phyloP scores from a whole-genome alignment of 1,140 invertebrate species.

The Lithobius niger region DNA sequence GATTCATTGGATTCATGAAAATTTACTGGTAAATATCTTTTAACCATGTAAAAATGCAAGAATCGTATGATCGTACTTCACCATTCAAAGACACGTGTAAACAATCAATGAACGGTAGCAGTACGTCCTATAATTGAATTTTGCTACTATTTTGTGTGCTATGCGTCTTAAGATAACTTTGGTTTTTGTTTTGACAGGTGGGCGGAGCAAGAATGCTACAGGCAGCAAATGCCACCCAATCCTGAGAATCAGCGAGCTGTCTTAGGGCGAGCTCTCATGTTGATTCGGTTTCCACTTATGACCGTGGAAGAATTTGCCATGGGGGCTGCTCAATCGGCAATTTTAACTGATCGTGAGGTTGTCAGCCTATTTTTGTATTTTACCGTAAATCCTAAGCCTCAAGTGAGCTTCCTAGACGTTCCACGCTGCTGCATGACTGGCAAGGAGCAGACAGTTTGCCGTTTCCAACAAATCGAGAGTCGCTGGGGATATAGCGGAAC shows the following conservation, averaged over 20 bases:
- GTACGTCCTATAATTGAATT: background rate
- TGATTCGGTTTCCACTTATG: slow-evolving; percentile 77
- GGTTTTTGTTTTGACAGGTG: slow-evolving; percentile 40
- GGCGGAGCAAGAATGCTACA: slow-evolving; percentile 62
- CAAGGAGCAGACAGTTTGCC: slow-evolving; percentile 62
- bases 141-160: background rate
- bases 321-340: slow-evolving; percentile 57
- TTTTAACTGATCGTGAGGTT: slow-evolving; percentile 58
- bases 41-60: too few relatives aligned
- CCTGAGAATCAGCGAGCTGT: slow-evolving; percentile 55
- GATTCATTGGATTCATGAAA: too few relatives aligned
- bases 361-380: slow-evolving; percentile 58
- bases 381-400: slow-evolving; percentile 57
- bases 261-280: slow-evolving; percentile 48
- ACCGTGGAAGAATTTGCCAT: slow-evolving; percentile 73
- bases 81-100: too few relatives aligned
- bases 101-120: background rate
- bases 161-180: too few relatives aligned
- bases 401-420: slow-evolving; percentile 52
- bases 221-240: slow-evolving; percentile 48
- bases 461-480: slow-evolving; percentile 66
- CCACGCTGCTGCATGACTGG: slow-evolving; percentile 69
- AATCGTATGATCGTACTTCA: too few relatives aligned
- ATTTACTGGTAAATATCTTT: too few relatives aligned
- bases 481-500: slow-evolving; percentile 80